A percentile compares a stretch with the other conserved stretches of the same genome.
phyloP scores from a whole-genome alignment of 64 coral and sea anemone genomes.

The Pachyseris speciosa region DNA sequence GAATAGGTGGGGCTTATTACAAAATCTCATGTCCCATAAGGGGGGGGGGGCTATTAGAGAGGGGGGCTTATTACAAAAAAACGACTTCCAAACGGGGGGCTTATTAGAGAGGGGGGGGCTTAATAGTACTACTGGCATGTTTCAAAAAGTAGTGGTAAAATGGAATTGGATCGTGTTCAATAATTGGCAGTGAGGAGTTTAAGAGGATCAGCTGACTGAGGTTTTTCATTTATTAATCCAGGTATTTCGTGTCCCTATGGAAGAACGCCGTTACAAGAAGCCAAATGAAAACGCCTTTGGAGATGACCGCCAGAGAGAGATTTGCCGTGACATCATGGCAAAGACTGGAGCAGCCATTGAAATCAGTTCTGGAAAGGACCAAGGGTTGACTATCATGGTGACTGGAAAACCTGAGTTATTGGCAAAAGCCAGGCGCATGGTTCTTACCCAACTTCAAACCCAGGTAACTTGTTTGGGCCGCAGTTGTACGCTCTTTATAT shows the following conservation, averaged over 20 bases:
- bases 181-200: too few species aligned
- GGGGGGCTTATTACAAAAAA: too few species aligned
- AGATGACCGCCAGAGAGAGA: constrained; percentile 86
- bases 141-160: too few species aligned
- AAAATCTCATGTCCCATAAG: too few species aligned
- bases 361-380: constrained; percentile 94
- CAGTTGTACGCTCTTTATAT: too few species aligned
- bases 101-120: too few species aligned
- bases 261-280: constrained; percentile 86
- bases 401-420: constrained; percentile 93
- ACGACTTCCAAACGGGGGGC: too few species aligned
- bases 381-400: constrained; percentile 94
- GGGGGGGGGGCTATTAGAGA: too few species aligned
- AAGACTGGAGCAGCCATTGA: constrained; percentile 99
- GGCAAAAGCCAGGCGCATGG: constrained; percentile 87
- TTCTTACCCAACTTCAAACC: constrained; percentile 92
- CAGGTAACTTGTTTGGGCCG: too few species aligned
- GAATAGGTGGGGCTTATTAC: too few species aligned
- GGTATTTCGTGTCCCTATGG: constrained; percentile 96
- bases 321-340: constrained; percentile 91
- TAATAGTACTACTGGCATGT: too few species aligned
- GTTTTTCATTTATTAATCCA: background rate
- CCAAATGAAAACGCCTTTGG: constrained; percentile 88
- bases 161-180: too few species aligned
- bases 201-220: background rate